These are phyloP conservation scores for Amia ocellicauda DNA, from an alignment of 2,113 vertebrate species.

Conservation along the genomic window DNA sequence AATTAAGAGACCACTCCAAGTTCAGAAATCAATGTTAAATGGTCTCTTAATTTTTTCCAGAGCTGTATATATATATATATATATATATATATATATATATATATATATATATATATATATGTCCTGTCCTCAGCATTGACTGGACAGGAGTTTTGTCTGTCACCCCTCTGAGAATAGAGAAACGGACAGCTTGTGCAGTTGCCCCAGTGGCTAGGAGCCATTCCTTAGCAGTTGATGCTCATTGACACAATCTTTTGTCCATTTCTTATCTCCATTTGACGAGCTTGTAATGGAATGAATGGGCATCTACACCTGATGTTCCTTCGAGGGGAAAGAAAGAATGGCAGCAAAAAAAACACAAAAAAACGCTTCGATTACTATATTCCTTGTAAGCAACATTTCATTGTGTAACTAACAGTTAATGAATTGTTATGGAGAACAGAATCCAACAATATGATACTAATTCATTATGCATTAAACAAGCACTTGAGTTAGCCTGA, in stretches of 20 bases:
- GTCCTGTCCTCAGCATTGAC: not conserved
- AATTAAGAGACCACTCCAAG: too few species aligned
- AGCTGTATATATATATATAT: too few species aligned
- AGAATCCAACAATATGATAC: constrained; percentile 81
- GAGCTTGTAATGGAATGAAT: constrained; percentile 8
- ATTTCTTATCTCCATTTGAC: constrained; percentile 7
- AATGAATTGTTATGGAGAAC: constrained; percentile 91
- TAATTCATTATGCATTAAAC: constrained; percentile 98
- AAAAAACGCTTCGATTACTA: not conserved
- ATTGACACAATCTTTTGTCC: constrained; percentile 2
- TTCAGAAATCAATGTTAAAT: too few species aligned
- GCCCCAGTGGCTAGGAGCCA: not conserved
- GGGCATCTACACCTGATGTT: constrained; percentile 5
- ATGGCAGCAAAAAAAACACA: not conserved
- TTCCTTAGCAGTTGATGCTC: not conserved
- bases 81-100: not conserved
- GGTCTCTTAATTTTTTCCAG: too few species aligned
- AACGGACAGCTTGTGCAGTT: not conserved
- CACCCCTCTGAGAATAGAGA: not conserved
- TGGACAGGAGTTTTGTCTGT: not conserved
- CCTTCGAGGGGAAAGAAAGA: not conserved
- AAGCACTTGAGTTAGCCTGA: constrained; percentile 87
- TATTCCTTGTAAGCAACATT: constrained; percentile 24
- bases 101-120: not conserved
- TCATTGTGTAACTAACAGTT: constrained; percentile 57